Conservation (phyloP, 2,113 vertebrate genomes). For the Alouatta palliata region DNA sequence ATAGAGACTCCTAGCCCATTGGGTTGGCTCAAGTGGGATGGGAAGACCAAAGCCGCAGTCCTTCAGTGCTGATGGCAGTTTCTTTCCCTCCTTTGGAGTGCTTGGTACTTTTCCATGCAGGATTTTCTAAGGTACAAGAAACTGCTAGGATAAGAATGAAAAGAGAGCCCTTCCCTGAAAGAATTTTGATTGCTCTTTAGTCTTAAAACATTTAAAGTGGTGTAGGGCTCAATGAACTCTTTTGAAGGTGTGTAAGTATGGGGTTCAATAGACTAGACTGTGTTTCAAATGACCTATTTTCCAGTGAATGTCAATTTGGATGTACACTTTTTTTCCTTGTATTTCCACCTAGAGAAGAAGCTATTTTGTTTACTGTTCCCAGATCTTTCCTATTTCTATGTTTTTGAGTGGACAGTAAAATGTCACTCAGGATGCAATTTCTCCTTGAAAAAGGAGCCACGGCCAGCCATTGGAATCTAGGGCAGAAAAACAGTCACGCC, state of each 20-base stretch:
- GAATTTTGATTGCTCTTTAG: conserved; percentile 38
- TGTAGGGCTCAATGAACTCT: conserved; percentile 63
- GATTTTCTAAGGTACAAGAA: conserved; percentile 59
- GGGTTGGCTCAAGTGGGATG: neutral
- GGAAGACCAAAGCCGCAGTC: neutral
- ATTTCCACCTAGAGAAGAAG: neutral
- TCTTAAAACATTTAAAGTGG: conserved; percentile 71
- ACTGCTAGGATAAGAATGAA: conserved; percentile 41
- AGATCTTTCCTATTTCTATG: neutral
- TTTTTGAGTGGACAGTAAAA: neutral
- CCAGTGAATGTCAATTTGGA: neutral
- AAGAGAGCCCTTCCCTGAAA: conserved; percentile 38
- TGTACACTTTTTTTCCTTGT: neutral
- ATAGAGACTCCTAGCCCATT: neutral
- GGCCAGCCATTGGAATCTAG: neutral
- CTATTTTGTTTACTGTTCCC: neutral
- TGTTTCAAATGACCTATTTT: conserved; percentile 61
- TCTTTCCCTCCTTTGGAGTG: neutral
- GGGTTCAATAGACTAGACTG: conserved; percentile 57
- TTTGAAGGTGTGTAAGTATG: conserved; percentile 36
- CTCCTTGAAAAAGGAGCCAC: neutral
- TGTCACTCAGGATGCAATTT: neutral
- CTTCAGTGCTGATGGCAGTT: neutral
- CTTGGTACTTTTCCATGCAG: neutral
- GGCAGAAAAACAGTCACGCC: neutral